Evolutionary conservation across 2,113 vertebrate species (phyloP), one percentile per base, ranked within the genome.

Genomic region (Vombatus ursinus): DNA sequence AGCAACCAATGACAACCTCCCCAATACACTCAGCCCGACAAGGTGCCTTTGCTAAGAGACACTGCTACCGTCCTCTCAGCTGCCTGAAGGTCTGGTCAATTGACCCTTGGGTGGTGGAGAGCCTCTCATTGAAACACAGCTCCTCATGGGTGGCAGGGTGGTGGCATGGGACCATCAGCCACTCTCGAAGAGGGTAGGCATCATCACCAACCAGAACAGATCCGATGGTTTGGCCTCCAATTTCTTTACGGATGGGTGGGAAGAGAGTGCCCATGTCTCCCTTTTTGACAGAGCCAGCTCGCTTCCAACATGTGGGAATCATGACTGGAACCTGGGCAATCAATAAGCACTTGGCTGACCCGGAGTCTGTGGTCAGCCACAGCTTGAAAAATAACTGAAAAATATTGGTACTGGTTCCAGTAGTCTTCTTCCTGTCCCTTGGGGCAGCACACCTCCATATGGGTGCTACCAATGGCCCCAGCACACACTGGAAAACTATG

Each of bases 371-470:
- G 47, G 89, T 49, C 48, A 47, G 84, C 28, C 19, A 28, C 1
- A 16, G 61, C 52, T 68, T 94, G 50, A 51, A 57, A 48, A 93
- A 90, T 84, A 49, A 93, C 28, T 50, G 44, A 52, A 93, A 94
- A 94, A 47, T 90, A 44, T 10, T 54, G 51, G 61, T 68, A 52
- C 52, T 54, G 9, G 6, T 91, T 89, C 0, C 23, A 50, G 26
- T n/a, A 90, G 93, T 92, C 89, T 57, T 91, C 91, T 47, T 84
- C 24, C 77, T 93, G 3, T 22, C 25, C 12, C 44, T 92, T 91
- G 25, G 26, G 48, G 48, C 48, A 84, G 25, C 28, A 53, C 37
- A 52, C 0, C 26, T 94, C 47, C 8, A 9, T 50, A 49, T 9
- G 4, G 37, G 92, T 95, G 44, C 9, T 37, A 52, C 89, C 28